Base-by-base conservation (phyloP, 2,888 invertebrate genomes). In the Encarsia formosa region DNA sequence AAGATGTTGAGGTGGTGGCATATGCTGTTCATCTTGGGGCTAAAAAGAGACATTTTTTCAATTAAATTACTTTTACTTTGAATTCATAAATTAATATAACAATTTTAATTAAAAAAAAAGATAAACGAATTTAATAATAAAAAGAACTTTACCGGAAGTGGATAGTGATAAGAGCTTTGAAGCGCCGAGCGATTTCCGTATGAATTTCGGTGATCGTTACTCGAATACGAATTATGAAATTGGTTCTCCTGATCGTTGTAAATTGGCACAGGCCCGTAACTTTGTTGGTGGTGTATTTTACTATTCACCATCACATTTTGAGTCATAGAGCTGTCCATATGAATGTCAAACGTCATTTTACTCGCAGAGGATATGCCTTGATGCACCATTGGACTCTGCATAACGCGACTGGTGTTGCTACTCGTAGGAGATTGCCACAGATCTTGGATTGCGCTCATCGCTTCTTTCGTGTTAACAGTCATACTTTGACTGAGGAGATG, bases 381-480 rank as follows among this genome's bases (percentile, higher is more conserved):
- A 18, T 56, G 31, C 42, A 69, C 61, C n/a, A n/a, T n/a, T 3
- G 66, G 59, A 38, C 58, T 63, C 0, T 57, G 53, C 37, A 65
- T 57, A 43, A 54, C 53, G 32, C 50, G 51, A 41, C 42, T 60
- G 13, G 42, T 11, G 15, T 32, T 52, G 31, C 29, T 58, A 53
- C 16, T 40, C n/a, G 22, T 15, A 1, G 70, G 69, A 2, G 73
- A 71, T 38, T 79, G 80, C 73, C 83, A 84, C 56, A 83, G 71
- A 57, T 82, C 80, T 57, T 83, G 77, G 18, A 87, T 78, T 45
- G 82, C 80, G 70, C 82, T 81, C 67, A 84, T 75, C 0, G 86
- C 86, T 65, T 85, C 85, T 62, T 83, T 85, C 1, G 85, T 86
- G 63, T 85, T 82, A 0, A 85, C 82, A 5, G 86, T 87, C 16